Evolutionary conservation across 2,797 vertebrate species (phyloP), one percentile per base, ranked within the genome.

Genomic region (Pseudomugil tenellus): DNA sequence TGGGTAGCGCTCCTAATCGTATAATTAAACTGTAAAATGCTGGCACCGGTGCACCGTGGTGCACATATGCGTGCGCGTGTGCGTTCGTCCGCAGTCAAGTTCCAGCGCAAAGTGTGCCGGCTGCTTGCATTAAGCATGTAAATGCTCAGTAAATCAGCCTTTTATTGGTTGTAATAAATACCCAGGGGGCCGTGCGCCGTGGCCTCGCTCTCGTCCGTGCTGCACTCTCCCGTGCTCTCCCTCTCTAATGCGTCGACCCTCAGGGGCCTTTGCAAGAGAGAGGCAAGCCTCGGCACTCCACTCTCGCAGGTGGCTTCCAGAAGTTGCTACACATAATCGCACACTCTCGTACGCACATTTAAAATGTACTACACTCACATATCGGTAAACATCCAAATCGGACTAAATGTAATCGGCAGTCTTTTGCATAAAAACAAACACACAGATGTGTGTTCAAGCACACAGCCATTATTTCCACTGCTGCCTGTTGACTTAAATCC

Each of bases 161-260:
- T 94, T 95, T 94, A 95, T 95, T 94, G 93, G 91, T 92, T 92
- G 93, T 93, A 94, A 94, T 95, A 94, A 95, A 95, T 93, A 93
- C 92, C 91, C 93, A 93, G 87, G 90, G 92, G 93, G 92, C 89
- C 72, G 79, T 49, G 87, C 85, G 83, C 90, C 91, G 79, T 92
- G 90, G 87, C 90, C 92, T 88, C 84, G 59, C 91, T 91, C 92
- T 92, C 89, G 72, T 89, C 89, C 83, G 83, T 70, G 53, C 71
- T 65, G 72, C 80, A 37, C 84, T 84, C 85, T 32, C 84, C 71
- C 74, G 58, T 49, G 81, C 83, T 79, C 71, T 74, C 81, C 80
- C 89, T 79, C 89, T 93, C 89, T 94, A 94, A 95, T 95, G 94
- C 87, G 85, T 91, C 90, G 90, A 93, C 92, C 94, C 89, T 68